These are phyloP conservation scores for Bathynomus jamesi DNA, from an alignment of 1,140 invertebrate genomes.

Conservation along the genomic window DNA sequence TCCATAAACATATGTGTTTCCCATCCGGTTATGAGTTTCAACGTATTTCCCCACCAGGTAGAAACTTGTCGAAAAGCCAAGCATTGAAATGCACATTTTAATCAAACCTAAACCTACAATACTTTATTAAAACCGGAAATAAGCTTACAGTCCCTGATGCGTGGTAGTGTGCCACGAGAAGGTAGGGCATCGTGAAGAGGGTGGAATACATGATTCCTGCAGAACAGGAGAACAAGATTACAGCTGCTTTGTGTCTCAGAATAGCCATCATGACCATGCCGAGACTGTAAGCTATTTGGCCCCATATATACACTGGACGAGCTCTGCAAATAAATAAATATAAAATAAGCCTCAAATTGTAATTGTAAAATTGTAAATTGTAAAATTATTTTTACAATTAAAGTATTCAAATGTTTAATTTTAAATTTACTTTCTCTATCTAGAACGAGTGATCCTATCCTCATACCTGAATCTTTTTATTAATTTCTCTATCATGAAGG, in stretches of 20 bases:
- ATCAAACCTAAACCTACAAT: no score
- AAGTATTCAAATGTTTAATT: no score
- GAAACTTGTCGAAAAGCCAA: no score
- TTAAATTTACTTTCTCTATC: no score
- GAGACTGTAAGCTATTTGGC: slow-evolving; percentile 76
- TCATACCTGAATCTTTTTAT: slow-evolving; percentile 76
- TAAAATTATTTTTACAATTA: neutral
- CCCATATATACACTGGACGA: slow-evolving; percentile 75
- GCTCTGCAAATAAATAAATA: slow-evolving; percentile 53
- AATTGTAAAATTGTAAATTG: neutral
- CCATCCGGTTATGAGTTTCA: no score
- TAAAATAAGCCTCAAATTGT: neutral
- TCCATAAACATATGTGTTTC: no score
- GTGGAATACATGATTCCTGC: slow-evolving; percentile 96
- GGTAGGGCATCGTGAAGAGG: slow-evolving; percentile 92
- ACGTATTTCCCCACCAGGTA: no score
- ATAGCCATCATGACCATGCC: slow-evolving; percentile 85
- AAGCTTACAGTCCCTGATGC: slow-evolving; percentile 71
- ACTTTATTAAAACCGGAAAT: no score
- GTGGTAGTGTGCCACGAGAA: slow-evolving; percentile 88
- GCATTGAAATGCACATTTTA: no score
- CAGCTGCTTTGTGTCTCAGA: slow-evolving; percentile 63
- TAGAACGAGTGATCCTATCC: no score
- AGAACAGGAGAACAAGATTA: slow-evolving; percentile 79
- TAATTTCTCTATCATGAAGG: slow-evolving; percentile 75